Conservation (phyloP, 2,797 vertebrate species). For the Nannoperca obscura region DNA sequence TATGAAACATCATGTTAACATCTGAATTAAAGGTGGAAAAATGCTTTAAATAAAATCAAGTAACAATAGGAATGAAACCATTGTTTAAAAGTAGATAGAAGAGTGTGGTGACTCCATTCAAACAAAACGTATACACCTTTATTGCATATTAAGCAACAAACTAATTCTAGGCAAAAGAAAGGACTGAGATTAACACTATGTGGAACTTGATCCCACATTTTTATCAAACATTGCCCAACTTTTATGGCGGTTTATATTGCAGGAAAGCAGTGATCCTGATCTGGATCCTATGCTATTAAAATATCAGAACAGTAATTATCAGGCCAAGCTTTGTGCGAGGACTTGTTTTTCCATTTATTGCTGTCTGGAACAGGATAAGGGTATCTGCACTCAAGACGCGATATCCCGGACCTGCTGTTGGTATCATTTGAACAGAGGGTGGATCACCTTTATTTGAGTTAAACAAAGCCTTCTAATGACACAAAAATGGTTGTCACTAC, state of each 20-base stretch:
- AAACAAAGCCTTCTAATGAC: constrained; percentile 81
- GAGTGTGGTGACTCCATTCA: background rate
- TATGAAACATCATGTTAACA: constrained; percentile 26
- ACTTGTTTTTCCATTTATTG: constrained; percentile 80
- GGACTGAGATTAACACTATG: constrained; percentile 27
- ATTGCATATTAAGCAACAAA: constrained; percentile 29
- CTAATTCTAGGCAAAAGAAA: constrained; percentile 27
- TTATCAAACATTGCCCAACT: constrained; percentile 72
- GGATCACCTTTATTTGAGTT: constrained; percentile 79
- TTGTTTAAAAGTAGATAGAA: constrained; percentile 21
- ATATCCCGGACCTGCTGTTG: constrained; percentile 78
- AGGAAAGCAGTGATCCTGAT: constrained; percentile 50
- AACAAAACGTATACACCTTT: constrained; percentile 8
- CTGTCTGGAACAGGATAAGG: constrained; percentile 80
- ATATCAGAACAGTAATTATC: constrained; percentile 71
- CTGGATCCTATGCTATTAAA: constrained; percentile 60
- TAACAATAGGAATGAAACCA: constrained; percentile 15
- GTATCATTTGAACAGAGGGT: constrained; percentile 81
- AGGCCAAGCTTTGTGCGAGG: constrained; percentile 56
- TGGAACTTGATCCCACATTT: constrained; percentile 60
- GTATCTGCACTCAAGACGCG: constrained; percentile 69
- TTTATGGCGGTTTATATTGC: constrained; percentile 68
- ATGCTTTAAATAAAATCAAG: constrained; percentile 27
- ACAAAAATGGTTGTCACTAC: constrained; percentile 71
- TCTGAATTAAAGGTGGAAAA: constrained; percentile 29